Conservation (phyloP, 2,113 vertebrate species). For the Lepisosteus oculatus region DNA sequence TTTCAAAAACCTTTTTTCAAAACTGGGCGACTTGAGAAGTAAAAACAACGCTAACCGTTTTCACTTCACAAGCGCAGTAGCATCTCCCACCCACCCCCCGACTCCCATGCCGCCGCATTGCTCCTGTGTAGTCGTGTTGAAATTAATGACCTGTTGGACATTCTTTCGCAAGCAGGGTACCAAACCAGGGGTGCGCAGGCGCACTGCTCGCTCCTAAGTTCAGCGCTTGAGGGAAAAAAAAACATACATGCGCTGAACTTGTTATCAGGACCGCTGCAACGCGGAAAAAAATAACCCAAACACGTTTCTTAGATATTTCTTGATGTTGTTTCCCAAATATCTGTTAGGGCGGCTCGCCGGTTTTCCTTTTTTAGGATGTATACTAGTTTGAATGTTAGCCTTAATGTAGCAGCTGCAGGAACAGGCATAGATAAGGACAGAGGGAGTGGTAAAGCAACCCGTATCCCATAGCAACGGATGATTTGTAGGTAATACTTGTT, state of each 20-base stretch:
- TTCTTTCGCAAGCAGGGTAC: conserved; percentile 21
- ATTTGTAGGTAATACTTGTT: conserved; percentile 64
- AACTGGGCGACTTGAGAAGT: too few relatives aligned
- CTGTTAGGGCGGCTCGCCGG: too few relatives aligned
- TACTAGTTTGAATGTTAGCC: too few relatives aligned
- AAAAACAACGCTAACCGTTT: too few relatives aligned
- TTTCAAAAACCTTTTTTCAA: too few relatives aligned
- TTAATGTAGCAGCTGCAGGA: too few relatives aligned
- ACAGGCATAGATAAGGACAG: conserved; percentile 7
- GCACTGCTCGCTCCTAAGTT: neutral
- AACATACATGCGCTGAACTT: neutral
- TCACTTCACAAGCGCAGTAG: neutral
- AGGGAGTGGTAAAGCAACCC: conserved; percentile 52
- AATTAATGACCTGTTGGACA: conserved; percentile 4
- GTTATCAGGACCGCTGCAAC: too few relatives aligned
- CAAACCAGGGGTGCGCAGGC: conserved; percentile 18
- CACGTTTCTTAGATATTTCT: too few relatives aligned
- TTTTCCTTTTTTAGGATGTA: too few relatives aligned
- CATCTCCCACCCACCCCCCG: neutral
- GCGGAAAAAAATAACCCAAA: too few relatives aligned
- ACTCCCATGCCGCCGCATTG: neutral
- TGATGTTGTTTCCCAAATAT: too few relatives aligned
- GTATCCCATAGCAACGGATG: conserved; percentile 61
- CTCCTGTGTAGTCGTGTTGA: neutral
- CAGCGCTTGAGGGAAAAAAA: neutral